Evolutionary conservation across 1,140 invertebrate genomes (phyloP), one percentile per base, ranked within the genome.

Genomic region (Zaprionus kolodkinae): DNA sequence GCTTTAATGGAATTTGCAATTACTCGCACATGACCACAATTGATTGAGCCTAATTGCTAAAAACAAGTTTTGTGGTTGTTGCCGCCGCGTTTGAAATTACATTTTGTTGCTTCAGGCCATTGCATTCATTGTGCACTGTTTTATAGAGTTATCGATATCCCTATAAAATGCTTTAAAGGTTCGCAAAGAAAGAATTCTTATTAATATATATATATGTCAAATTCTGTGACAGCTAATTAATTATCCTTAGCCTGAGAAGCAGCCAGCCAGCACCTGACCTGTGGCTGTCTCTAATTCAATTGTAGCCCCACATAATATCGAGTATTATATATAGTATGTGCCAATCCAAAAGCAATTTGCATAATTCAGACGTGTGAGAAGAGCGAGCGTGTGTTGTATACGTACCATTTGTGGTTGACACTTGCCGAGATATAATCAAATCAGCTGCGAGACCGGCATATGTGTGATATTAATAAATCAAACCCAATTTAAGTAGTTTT

Each of bases 1-100:
- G 60, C 60, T 54, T 15, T 71, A 71, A 71, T 75, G 36, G 72
- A 71, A 75, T 71, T 65, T 43, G 15, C 13, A 75, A 75, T 71
- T 71, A 59, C 21, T 60, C 45, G 55, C 67, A 21, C 33, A 50
- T 52, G 25, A 59, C 66, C 66, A 40, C 59, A 74, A 40, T 50
- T 43, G 52, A 63, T 70, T 64, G 43, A 13, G 33, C 60, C 43
- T 75, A 75, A 75, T 75, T 70, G 67, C 59, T 15, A 70, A 75
- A 75, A 75, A 75, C 60, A 64, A 52, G 54, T 64, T 57, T 25
- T 54, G 72, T 6, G 72, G 72, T 27, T 59, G n/a, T n/a, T n/a
- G n/a, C n/a, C n/a, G 12, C 30, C 3, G 56, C 36, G 9, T 3
- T 3, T 12, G 15, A 30, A 45, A 40, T 50, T 63, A 12, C 9